Base-by-base conservation (phyloP, 2,888 invertebrate species). In the Drosophila neotestacea region DNA sequence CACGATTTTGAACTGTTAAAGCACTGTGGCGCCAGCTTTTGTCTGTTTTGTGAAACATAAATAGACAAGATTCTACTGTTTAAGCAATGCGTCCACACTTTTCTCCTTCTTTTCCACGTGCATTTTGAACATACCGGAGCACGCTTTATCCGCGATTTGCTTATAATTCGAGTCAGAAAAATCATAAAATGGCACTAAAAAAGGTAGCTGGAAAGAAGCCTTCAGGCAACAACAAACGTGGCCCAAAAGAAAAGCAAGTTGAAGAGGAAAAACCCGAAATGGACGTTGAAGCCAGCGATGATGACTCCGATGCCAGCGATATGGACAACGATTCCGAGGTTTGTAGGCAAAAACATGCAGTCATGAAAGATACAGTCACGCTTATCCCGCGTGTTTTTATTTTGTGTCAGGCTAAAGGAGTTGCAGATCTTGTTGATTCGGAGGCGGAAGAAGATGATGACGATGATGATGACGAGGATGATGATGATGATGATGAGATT, bases 101-200 rank as follows among this genome's bases (percentile, higher is more conserved):
- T 44, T 50, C 27, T 6, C 16, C 22, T 77, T 73, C 70, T 73
- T 80, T 71, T 66, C 82, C 82, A 83, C 85, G 82, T 83, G 82
- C 85, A 47, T 39, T 42, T 70, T 62, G 11, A 46, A 44, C 56
- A 30, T 44, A 51, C 9, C 6, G 44, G 10, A 61, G 28, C 78
- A 74, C 85, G 83, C 80, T 69, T 72, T 80, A 9, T 52, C 27
- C 13, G 13, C 5, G 22, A 28, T 46, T 72, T 44, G 6, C 6
- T 7, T 9, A 13, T 32, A 44, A 51, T 16, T 28, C 64, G 28
- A 51, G 7, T 38, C 2, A 56, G 59, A 50, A 32, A 9, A 7
- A 30, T 10, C 30, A 42, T 9, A 60, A 70, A 70, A 90, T 90
- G 89, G 90, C 73, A 4, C 83, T 69, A 52, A 89, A 75, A 36